A percentile compares a stretch with the other conserved stretches of the same genome.
Conservation (phyloP, 2,113 vertebrate species). For the Aptenodytes forsteri region DNA sequence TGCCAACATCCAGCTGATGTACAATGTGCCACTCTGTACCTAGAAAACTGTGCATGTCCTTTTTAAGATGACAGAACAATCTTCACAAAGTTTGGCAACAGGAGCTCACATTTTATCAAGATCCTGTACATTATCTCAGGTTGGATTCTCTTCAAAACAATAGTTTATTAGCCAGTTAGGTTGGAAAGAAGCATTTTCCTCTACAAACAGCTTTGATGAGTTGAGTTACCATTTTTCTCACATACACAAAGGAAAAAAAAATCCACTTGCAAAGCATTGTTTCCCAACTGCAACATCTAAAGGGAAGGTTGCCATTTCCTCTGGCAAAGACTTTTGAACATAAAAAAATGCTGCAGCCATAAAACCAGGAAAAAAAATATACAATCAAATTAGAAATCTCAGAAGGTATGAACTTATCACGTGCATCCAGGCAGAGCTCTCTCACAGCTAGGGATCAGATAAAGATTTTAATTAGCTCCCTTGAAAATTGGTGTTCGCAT, state of each 20-base stretch:
- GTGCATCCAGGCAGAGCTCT: slow-evolving; percentile 49
- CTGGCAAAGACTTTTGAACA: background rate
- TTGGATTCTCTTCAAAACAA: background rate
- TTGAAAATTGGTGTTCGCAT: slow-evolving; percentile 75
- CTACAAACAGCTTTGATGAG: background rate
- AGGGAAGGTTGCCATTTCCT: background rate
- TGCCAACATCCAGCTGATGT: background rate
- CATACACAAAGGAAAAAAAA: background rate
- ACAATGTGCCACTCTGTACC: background rate
- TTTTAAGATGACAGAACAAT: slow-evolving; percentile 4
- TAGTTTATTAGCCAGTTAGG: background rate
- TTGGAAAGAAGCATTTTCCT: background rate
- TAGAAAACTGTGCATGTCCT: background rate
- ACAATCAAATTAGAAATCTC: slow-evolving; percentile 63
- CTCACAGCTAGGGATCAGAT: slow-evolving; percentile 69
- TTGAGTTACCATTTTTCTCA: background rate
- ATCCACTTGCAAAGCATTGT: background rate
- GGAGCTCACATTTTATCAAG: background rate
- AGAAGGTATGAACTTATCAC: slow-evolving; percentile 34
- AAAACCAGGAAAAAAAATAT: background rate
- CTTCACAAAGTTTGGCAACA: background rate
- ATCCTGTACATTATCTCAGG: background rate
- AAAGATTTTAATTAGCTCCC: slow-evolving; percentile 82
- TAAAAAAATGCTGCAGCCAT: background rate
- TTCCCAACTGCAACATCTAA: background rate